Evolutionary conservation across 2,797 vertebrate genomes (phyloP).

Genomic region (Chelon labrosus): DNA sequence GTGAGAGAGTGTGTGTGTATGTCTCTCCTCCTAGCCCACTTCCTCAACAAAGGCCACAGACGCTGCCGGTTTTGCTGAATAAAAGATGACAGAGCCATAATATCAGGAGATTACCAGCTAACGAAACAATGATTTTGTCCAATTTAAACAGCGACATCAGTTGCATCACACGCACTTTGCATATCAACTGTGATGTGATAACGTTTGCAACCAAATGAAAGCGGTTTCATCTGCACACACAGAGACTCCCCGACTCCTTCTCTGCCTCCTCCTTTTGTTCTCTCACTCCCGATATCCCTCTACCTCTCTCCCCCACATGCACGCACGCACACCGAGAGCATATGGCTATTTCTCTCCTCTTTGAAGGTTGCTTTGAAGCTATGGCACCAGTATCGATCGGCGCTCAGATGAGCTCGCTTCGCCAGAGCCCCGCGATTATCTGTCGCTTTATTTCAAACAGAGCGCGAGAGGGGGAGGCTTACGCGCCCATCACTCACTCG

Average conservation of each 20-base stretch:
- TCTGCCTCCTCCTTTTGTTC: conserved; percentile 47
- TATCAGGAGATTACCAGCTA: conserved; percentile 77
- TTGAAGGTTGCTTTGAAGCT: conserved; percentile 84
- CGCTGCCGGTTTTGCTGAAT: conserved; percentile 73
- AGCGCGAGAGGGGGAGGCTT: conserved; percentile 77
- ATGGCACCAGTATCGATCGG: conserved; percentile 82
- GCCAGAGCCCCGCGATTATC: conserved; percentile 83
- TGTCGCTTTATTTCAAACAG: conserved; percentile 84
- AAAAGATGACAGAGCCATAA: conserved; percentile 77
- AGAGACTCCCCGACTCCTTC: conserved; percentile 53
- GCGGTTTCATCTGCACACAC: conserved; percentile 59
- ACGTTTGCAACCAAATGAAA: conserved; percentile 64
- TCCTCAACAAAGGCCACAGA: conserved; percentile 78
- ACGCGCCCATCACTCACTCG: conserved; percentile 79
- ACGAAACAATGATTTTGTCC: conserved; percentile 77
- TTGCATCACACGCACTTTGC: conserved; percentile 63
- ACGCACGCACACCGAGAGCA: conserved; percentile 62
- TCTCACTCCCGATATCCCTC: conserved; percentile 23
- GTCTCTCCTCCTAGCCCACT: conserved; percentile 55
- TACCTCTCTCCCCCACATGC: neutral
- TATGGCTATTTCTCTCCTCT: conserved; percentile 81
- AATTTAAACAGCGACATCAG: conserved; percentile 68
- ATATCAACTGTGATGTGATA: conserved; percentile 65
- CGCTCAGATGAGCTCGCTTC: conserved; percentile 82
- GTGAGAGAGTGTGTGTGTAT: conserved; percentile 14